A percentile compares a stretch with the other conserved stretches of the same genome.
Evolutionary conservation across 1,140 invertebrate genomes (phyloP).

Genomic region (Teleogryllus occipitalis): DNA sequence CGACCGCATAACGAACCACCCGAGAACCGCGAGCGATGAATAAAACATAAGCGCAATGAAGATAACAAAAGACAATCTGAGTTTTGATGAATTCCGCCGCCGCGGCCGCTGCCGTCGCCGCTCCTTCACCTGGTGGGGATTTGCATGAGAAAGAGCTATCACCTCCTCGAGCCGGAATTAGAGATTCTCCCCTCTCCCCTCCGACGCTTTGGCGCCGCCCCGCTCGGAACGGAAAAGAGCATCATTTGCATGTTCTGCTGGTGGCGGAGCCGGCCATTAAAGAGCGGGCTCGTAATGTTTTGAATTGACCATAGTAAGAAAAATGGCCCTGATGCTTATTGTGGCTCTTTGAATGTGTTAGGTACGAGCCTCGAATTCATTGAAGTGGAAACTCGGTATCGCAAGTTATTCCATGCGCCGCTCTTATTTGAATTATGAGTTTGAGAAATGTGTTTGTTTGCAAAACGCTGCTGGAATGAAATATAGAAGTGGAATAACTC

Average conservation of each 20-base stretch:
- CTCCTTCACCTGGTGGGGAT: background rate
- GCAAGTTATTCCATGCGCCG: too few relatives aligned
- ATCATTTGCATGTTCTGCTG: background rate
- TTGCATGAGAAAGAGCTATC: background rate
- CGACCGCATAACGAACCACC: background rate
- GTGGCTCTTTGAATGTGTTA: too few relatives aligned
- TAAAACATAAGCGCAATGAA: background rate
- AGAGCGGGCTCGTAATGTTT: background rate
- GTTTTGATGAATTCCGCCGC: background rate
- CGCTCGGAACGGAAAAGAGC: background rate
- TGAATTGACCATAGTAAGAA: background rate
- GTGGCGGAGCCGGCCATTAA: background rate
- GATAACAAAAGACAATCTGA: constrained; percentile 5
- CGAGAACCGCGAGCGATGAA: background rate
- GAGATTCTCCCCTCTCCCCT: background rate
- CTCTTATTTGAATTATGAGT: too few relatives aligned
- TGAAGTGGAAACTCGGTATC: too few relatives aligned
- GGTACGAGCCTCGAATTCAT: too few relatives aligned
- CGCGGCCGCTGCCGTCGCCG: too few relatives aligned
- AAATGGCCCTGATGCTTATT: background rate
- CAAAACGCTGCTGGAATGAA: too few relatives aligned
- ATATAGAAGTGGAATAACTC: too few relatives aligned
- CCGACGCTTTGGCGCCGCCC: background rate
- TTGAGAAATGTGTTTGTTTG: too few relatives aligned
- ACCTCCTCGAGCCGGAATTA: background rate